Evolutionary conservation across 2,113 vertebrate species (phyloP).

Genomic region (Mobula birostris): DNA sequence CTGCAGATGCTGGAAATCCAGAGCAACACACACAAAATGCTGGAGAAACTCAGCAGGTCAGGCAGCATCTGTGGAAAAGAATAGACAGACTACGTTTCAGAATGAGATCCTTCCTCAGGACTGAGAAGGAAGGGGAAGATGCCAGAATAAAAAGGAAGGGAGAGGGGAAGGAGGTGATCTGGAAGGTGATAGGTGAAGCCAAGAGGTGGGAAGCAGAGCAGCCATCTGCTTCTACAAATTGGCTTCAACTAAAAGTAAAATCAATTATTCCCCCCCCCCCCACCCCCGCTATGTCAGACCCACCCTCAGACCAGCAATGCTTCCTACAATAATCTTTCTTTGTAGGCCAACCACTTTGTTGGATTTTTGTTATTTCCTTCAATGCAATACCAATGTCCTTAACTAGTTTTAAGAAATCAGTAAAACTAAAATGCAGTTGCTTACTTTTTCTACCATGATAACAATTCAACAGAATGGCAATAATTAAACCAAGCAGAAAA

Average conservation of each 20-base stretch:
- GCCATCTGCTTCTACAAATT: neutral
- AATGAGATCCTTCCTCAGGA: too few species aligned
- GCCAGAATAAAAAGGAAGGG: too few species aligned
- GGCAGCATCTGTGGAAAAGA: too few species aligned
- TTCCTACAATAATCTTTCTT: neutral
- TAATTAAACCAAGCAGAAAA: neutral
- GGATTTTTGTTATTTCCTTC: neutral
- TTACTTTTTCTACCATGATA: neutral
- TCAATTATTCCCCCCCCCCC: neutral
- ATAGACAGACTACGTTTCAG: too few species aligned
- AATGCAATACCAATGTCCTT: neutral
- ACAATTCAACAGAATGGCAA: neutral
- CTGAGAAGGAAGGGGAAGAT: too few species aligned
- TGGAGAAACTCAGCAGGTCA: too few species aligned
- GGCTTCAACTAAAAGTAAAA: neutral
- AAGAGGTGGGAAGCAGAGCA: too few species aligned
- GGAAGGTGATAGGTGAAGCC: too few species aligned
- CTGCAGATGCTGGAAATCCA: too few species aligned
- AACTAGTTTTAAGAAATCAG: neutral
- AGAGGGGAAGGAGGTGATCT: too few species aligned
- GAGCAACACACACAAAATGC: too few species aligned
- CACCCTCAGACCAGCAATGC: neutral
- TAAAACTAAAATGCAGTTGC: neutral
- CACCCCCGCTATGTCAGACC: too few species aligned
- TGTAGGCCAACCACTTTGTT: neutral